Evolutionary conservation across 1,140 invertebrate genomes (phyloP).

Genomic region (Solenopsis fugax): DNA sequence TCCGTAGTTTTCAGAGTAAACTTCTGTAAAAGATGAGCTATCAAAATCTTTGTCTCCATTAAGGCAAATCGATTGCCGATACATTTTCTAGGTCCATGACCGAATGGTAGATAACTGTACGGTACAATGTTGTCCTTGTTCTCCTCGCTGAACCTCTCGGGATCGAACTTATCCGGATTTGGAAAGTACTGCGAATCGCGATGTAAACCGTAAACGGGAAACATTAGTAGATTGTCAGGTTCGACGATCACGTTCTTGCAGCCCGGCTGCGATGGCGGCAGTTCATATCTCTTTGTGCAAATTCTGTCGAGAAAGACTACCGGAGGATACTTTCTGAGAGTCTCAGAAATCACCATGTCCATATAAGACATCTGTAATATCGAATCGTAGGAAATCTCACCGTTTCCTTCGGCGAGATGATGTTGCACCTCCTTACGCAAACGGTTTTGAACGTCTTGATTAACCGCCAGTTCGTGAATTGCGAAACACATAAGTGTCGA

Average conservation of each 20-base stretch:
- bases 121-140: too few species aligned
- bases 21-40: constrained; percentile 77
- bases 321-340: constrained; percentile 88
- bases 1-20: constrained; percentile 74
- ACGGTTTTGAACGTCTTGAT: constrained; percentile 88
- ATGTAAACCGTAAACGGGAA: constrained; percentile 45
- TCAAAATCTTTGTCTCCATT: constrained; percentile 79
- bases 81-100: constrained; percentile 72
- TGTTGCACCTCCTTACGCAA: constrained; percentile 86
- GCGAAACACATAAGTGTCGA: constrained; percentile 79
- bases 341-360: constrained; percentile 74
- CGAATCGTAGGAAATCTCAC: too few species aligned
- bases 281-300: constrained; percentile 83
- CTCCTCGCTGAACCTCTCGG: too few species aligned
- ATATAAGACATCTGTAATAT: too few species aligned
- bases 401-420: not conserved
- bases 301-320: constrained; percentile 83
- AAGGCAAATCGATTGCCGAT: too few species aligned
- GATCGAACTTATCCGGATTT: constrained; percentile 77
- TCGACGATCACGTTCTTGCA: constrained; percentile 13
- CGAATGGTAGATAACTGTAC: too few species aligned
- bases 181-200: constrained; percentile 79
- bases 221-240: constrained; percentile 58
- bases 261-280: constrained; percentile 61
- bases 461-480: constrained; percentile 86